A percentile compares a stretch with the other conserved stretches of the same genome.
phyloP scores from a whole-genome alignment of 2,888 invertebrate species.

The Andrena praecox region DNA sequence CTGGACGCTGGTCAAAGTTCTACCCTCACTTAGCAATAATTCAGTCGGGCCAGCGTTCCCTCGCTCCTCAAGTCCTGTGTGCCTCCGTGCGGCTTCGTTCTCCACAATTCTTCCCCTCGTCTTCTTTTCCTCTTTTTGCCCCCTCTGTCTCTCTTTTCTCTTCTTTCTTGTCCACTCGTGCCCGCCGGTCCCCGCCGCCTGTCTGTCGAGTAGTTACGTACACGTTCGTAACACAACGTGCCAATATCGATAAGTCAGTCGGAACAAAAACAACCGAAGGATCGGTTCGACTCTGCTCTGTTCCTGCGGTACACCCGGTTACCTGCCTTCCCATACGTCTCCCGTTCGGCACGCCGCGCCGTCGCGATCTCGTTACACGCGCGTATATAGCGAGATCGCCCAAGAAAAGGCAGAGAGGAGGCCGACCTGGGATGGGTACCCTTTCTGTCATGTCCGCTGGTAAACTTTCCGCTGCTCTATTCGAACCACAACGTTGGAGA shows the following conservation, averaged over 20 bases:
- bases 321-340: conserved; percentile 71
- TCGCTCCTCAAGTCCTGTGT: conserved; percentile 64
- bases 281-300: conserved; percentile 71
- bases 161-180: conserved; percentile 47
- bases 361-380: conserved; percentile 74
- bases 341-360: conserved; percentile 66
- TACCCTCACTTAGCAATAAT: conserved; percentile 81
- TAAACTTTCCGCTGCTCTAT: conserved; percentile 1
- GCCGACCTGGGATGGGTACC: neutral
- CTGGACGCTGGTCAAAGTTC: conserved; percentile 77
- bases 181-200: conserved; percentile 1
- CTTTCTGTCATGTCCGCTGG: conserved; percentile 8
- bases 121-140: conserved; percentile 34
- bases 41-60: conserved; percentile 73
- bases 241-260: conserved; percentile 84
- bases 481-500: neutral
- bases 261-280: conserved; percentile 76
- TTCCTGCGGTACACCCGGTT: conserved; percentile 62
- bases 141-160: conserved; percentile 25
- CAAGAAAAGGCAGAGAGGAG: conserved; percentile 37
- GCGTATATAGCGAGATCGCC: conserved; percentile 58
- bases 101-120: conserved; percentile 52
- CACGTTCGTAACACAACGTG: conserved; percentile 74
- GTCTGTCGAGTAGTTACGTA: conserved; percentile 66
- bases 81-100: conserved; percentile 69